phyloP scores from a whole-genome alignment of 37 sponge, comb jelly and placozoan species.

The Sycon ciliatum region DNA sequence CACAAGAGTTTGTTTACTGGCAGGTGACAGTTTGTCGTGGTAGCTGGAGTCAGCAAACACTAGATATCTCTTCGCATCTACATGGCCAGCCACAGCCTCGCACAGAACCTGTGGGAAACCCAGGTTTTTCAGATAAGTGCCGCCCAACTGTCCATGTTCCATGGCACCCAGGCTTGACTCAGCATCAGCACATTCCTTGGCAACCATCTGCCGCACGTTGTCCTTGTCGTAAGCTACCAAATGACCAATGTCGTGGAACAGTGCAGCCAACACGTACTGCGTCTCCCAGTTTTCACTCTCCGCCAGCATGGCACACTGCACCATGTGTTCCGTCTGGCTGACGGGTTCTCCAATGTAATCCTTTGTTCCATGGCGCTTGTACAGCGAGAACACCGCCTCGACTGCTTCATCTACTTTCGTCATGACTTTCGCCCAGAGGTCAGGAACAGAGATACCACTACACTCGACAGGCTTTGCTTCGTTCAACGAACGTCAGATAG shows the following conservation, averaged over 20 bases:
- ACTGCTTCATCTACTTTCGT: no score
- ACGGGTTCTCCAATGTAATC: conserved; percentile 14
- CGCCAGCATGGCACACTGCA: conserved; percentile 1
- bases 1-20: conserved; percentile 3
- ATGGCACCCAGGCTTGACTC: not conserved
- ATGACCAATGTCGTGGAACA: conserved; percentile 14
- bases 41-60: not conserved
- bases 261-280: not conserved
- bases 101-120: not conserved
- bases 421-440: no score
- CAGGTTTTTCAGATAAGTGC: not conserved
- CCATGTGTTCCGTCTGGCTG: not conserved
- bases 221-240: not conserved
- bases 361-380: not conserved
- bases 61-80: conserved; percentile 1
- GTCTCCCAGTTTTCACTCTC: not conserved
- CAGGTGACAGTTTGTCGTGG: not conserved
- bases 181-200: no score
- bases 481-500: no score
- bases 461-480: no score
- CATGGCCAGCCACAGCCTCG: not conserved
- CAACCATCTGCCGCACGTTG: not conserved
- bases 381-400: not conserved
- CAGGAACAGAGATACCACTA: no score
- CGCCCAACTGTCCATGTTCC: not conserved